Evolutionary conservation across 2,113 vertebrate genomes (phyloP), one percentile per base, ranked within the genome.

Genomic region (Campylomormyrus numenius): DNA sequence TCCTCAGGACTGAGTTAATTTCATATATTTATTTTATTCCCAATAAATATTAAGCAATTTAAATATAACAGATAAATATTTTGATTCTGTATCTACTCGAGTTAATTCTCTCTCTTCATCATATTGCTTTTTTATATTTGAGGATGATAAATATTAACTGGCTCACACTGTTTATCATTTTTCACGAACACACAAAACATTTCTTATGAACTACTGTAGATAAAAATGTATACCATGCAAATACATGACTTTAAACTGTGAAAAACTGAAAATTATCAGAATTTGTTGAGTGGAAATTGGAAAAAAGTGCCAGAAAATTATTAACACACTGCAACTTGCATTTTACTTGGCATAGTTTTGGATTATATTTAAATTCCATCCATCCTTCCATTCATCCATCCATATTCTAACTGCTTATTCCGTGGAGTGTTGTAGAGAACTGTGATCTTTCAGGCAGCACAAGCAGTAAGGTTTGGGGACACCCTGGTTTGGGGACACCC

Each of bases 1-100:
- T 89, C 84, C 89, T 35, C n/a, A 45, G 56, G 89, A 86, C 52
- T 66, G 46, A 90, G 53, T 90, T 90, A 24, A 86, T 86, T 35
- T 86, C 42, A 86, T 84, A 86, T 27, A 39, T 90, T 90, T 86
- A 58, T 17, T 62, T 86, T 62, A 77, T 90, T 85, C 42, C 83
- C 53, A 86, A 39, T 13, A 48, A 85, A 48, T 27, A 39, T 58
- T 24, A 66, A 31, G 52, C 13, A 90, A 62, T n/a, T 31, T 5
- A 85, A 89, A 89, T 58, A n/a, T 89, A n/a, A 31, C 35, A 85
- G 56, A 86, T 50, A 86, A 86, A 48, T 86, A 86, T 86, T 49
- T 50, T 27, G 84, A 86, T 27, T 83, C 19, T 48, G 88, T 42
- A 49, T 35, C n/a, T 89, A 17, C 17, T 35, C 31, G 15, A 77